Evolutionary conservation across 2,888 invertebrate genomes (phyloP).

Genomic region (Pherbina coryleti): DNA sequence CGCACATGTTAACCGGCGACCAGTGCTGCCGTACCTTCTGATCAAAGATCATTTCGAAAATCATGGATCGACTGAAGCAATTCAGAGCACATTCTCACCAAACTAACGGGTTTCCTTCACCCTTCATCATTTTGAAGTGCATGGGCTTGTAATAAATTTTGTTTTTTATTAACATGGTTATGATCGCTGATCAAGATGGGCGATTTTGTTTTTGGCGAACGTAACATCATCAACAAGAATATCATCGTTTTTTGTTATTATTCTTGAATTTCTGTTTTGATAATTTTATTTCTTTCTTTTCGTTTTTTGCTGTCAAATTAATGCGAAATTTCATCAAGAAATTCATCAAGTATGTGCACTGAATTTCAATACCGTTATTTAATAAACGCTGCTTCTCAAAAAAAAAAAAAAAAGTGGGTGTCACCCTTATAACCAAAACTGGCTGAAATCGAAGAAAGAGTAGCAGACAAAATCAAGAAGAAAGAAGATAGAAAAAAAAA

Average conservation of each 20-base stretch:
- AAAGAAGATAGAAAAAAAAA: neutral
- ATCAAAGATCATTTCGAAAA: too few species aligned
- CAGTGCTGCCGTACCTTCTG: too few species aligned
- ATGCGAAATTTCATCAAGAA: neutral
- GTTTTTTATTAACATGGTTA: neutral
- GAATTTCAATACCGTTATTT: constrained; percentile 31
- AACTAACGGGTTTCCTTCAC: too few species aligned
- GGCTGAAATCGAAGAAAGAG: too few species aligned
- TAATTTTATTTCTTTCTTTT: neutral
- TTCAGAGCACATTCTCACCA: too few species aligned
- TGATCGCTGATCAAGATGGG: neutral
- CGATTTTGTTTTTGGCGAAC: neutral
- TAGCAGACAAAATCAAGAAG: neutral
- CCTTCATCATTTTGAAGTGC: too few species aligned
- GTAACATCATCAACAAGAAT: neutral
- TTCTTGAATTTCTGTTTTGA: neutral
- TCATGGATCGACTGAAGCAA: too few species aligned
- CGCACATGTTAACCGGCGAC: too few species aligned
- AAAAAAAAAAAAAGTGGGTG: constrained; percentile 24
- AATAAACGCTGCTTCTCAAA: neutral
- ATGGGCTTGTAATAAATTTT: neutral
- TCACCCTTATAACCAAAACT: constrained; percentile 15
- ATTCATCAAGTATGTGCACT: neutral
- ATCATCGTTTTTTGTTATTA: neutral
- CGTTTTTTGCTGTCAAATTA: neutral